phyloP scores from a whole-genome alignment of 2,113 vertebrate genomes.

The Urocynchramus pylzowi region DNA sequence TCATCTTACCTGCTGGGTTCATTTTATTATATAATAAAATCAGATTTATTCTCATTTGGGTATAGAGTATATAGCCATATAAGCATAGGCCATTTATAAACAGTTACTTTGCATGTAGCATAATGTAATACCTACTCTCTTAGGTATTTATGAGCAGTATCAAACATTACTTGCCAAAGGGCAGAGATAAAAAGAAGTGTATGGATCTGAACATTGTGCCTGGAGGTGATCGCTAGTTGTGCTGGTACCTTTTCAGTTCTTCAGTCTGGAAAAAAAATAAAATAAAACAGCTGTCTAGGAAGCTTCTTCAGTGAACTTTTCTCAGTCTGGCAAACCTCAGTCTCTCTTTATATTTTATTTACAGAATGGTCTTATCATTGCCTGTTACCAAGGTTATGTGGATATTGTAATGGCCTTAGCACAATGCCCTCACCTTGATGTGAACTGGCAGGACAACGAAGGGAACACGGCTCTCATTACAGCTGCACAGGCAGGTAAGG shows the following conservation, averaged over 20 bases:
- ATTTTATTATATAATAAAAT: constrained; percentile 30
- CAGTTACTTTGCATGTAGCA: constrained; percentile 13
- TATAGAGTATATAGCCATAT: neutral
- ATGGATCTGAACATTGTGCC: neutral
- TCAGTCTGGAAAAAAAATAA: neutral
- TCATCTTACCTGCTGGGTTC: neutral
- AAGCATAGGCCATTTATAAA: constrained; percentile 15
- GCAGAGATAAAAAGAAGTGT: neutral
- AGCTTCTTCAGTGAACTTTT: neutral
- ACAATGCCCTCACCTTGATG: constrained; percentile 89
- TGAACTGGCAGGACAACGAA: constrained; percentile 97
- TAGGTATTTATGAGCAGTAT: neutral
- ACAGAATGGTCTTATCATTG: constrained; percentile 89
- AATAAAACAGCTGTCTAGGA: neutral
- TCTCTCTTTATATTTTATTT: constrained; percentile 36
- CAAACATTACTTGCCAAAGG: neutral
- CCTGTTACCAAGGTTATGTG: constrained; percentile 94
- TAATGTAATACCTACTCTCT: neutral
- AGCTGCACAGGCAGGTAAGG: constrained; percentile 92
- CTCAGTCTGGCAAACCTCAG: neutral
- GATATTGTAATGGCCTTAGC: constrained; percentile 88
- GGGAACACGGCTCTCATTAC: constrained; percentile 95
- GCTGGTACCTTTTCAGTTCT: neutral
- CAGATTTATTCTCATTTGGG: constrained; percentile 35
- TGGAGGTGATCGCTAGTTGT: neutral